Conservation (phyloP, 2,888 invertebrate genomes). For the Tricholauxania praeusta region DNA sequence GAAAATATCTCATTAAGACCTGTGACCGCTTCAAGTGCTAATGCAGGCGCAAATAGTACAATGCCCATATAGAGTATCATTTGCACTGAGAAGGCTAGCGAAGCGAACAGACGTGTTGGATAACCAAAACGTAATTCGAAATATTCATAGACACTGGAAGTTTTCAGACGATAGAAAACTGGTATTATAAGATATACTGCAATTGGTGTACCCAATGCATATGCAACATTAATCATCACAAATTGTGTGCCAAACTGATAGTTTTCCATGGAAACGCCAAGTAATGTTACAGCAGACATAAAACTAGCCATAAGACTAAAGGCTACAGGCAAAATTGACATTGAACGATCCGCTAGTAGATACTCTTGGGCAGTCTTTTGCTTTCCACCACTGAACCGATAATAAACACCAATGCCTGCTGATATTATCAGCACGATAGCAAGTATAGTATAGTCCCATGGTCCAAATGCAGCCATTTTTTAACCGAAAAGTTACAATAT, state of each 20-base stretch:
- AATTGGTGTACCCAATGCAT: slow-evolving; percentile 81
- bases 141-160: slow-evolving; percentile 94
- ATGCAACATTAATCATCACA: slow-evolving; percentile 81
- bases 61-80: slow-evolving; percentile 93
- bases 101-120: slow-evolving; percentile 80
- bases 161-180: slow-evolving; percentile 85
- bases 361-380: slow-evolving; percentile 90
- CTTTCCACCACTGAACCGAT: slow-evolving; percentile 85
- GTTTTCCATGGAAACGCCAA: slow-evolving; percentile 91
- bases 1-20: slow-evolving; percentile 80
- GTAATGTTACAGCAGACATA: slow-evolving; percentile 89
- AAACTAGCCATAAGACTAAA: slow-evolving; percentile 94
- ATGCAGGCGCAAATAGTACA: slow-evolving; percentile 92
- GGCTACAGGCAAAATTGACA: slow-evolving; percentile 84
- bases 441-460: slow-evolving; percentile 83
- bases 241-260: slow-evolving; percentile 88
- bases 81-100: slow-evolving; percentile 87
- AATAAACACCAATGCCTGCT: slow-evolving; percentile 84
- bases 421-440: slow-evolving; percentile 78
- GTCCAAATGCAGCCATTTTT: slow-evolving; percentile 70
- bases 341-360: slow-evolving; percentile 83
- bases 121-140: slow-evolving; percentile 88
- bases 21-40: slow-evolving; percentile 89
- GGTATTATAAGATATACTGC: slow-evolving; percentile 84
- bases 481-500: neutral